Conservation (phyloP, 2,888 invertebrate genomes). For the Philereme transversata region DNA sequence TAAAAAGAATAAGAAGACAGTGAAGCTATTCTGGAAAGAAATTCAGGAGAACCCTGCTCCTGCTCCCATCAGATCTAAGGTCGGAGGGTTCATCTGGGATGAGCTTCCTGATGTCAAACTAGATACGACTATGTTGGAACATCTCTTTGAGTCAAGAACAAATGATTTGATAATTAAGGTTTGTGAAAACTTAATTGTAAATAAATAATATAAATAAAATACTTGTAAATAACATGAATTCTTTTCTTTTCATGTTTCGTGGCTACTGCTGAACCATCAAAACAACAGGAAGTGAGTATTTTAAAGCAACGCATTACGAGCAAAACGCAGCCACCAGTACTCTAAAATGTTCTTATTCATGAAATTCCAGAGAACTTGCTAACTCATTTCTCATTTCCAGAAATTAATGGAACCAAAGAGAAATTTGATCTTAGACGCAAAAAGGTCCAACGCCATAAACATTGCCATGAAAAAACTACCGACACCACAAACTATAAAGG, state of each 20-base stretch:
- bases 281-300: slow-evolving; percentile 60
- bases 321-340: not conserved
- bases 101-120: slow-evolving; percentile 92
- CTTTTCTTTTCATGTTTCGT: slow-evolving; percentile 48
- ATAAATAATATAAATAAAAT: slow-evolving; percentile 9
- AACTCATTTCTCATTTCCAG: slow-evolving; percentile 43
- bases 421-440: slow-evolving; percentile 94
- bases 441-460: slow-evolving; percentile 99
- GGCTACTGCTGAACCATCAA: slow-evolving; percentile 8
- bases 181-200: not conserved
- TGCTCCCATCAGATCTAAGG: slow-evolving; percentile 79
- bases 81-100: slow-evolving; percentile 94
- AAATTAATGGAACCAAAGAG: slow-evolving; percentile 79
- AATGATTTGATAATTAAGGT: slow-evolving; percentile 97
- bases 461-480: slow-evolving; percentile 99
- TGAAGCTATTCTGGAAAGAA: slow-evolving; percentile 99
- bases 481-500: slow-evolving; percentile 98
- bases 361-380: not conserved
- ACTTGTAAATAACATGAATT: too few species aligned
- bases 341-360: not conserved
- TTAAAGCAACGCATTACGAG: not conserved
- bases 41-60: slow-evolving; percentile 90
- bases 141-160: slow-evolving; percentile 97
- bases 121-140: slow-evolving; percentile 96
- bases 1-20: slow-evolving; percentile 97